phyloP scores from a whole-genome alignment of 2,888 invertebrate genomes.

The Machimus rusticus region DNA sequence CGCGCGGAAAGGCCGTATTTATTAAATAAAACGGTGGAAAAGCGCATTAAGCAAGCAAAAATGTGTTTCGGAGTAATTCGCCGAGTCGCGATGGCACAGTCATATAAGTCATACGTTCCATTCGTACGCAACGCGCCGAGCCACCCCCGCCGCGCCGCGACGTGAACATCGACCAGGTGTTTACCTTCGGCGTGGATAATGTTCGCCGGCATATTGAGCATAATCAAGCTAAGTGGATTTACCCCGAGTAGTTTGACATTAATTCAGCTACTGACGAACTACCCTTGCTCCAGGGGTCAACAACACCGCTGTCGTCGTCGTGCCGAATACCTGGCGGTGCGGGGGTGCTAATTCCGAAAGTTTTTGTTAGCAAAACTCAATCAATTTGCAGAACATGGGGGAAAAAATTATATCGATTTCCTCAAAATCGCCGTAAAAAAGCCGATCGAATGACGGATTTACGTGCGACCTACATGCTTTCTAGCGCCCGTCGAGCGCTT shows the following conservation, averaged over 20 bases:
- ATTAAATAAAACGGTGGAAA: not conserved
- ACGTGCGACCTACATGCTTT: not conserved
- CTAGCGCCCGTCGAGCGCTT: not conserved
- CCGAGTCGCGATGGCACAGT: not conserved
- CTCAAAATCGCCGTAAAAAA: constrained; percentile 7
- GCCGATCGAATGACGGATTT: not conserved
- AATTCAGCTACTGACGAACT: not conserved
- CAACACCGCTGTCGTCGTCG: not conserved
- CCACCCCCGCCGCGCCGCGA: not conserved
- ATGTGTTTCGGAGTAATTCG: not conserved
- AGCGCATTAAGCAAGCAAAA: not conserved
- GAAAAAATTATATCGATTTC: constrained; percentile 4
- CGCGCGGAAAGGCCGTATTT: not conserved
- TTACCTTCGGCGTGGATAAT: constrained; percentile 18
- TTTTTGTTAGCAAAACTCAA: not conserved
- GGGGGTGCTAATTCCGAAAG: not conserved
- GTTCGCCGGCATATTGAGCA: not conserved
- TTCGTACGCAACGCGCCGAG: not conserved
- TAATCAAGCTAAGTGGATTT: constrained; percentile 36
- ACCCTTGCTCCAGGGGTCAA: constrained; percentile 2
- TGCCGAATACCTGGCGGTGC: not conserved
- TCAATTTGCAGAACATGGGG: not conserved
- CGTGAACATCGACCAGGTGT: not conserved
- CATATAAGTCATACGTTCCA: not conserved
- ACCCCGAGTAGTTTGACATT: constrained; percentile 6